Evolutionary conservation across 2,888 invertebrate species (phyloP).

Genomic region (Hyposoter didymator): DNA sequence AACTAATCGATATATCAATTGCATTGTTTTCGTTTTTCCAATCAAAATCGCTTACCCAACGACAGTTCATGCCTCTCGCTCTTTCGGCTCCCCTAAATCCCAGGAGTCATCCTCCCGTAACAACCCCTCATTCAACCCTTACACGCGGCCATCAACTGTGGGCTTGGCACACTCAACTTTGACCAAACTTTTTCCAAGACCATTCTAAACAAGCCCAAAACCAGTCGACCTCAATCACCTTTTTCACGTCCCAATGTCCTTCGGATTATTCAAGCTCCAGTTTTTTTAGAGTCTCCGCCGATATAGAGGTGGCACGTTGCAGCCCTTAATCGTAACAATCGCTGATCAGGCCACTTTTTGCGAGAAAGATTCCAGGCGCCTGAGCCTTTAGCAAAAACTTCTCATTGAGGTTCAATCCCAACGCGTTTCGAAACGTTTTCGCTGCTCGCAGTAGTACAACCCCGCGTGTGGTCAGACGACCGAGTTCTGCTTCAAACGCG

Average conservation of each 20-base stretch:
- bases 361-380: neutral
- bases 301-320: neutral
- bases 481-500: neutral
- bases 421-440: neutral
- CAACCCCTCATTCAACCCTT: conserved; percentile 20
- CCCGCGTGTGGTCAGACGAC: neutral
- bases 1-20: conserved; percentile 58
- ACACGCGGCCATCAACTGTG: neutral
- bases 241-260: neutral
- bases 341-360: neutral
- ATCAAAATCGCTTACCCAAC: conserved; percentile 48
- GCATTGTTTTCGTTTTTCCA: conserved; percentile 45
- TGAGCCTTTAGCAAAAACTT: neutral
- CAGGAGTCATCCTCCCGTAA: conserved; percentile 24
- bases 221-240: conserved; percentile 7
- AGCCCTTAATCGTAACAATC: neutral
- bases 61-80: conserved; percentile 14
- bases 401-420: neutral
- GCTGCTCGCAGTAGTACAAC: neutral
- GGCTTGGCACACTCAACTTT: neutral
- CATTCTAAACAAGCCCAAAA: neutral
- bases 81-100: conserved; percentile 31
- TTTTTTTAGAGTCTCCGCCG: neutral
- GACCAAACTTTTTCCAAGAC: conserved; percentile 13
- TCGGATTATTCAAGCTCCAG: neutral